Evolutionary conservation across 2,797 vertebrate species (phyloP).

Genomic region (Sebastes oblongus): DNA sequence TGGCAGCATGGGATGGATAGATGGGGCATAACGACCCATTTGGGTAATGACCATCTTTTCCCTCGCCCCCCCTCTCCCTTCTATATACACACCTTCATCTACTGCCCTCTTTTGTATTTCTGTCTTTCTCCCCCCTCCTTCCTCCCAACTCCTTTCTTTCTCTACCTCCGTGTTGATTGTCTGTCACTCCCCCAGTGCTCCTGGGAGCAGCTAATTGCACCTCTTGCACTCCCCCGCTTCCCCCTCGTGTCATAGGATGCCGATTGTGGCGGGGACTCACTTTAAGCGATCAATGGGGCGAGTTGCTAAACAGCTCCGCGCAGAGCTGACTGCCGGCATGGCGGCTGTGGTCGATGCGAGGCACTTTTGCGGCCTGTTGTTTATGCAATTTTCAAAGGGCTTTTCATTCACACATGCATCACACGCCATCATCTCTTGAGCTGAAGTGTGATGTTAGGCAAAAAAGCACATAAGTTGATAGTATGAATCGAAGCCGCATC

Average conservation of each 20-base stretch:
- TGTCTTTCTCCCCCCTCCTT: neutral
- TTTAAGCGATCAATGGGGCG: constrained; percentile 76
- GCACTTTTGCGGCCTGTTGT: constrained; percentile 19
- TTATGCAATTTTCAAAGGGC: constrained; percentile 38
- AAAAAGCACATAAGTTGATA: neutral
- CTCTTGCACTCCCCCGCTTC: constrained; percentile 72
- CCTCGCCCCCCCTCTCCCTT: constrained; percentile 28
- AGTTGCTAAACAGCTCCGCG: constrained; percentile 70
- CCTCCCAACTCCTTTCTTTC: neutral
- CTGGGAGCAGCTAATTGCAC: constrained; percentile 82
- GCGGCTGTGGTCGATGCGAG: constrained; percentile 34
- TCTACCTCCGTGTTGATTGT: constrained; percentile 62
- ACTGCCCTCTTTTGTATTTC: constrained; percentile 24
- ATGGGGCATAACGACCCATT: constrained; percentile 78
- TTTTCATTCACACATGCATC: neutral
- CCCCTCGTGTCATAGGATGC: constrained; percentile 77
- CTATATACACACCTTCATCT: neutral
- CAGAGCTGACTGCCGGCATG: constrained; percentile 24
- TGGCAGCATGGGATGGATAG: constrained; percentile 76
- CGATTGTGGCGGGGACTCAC: constrained; percentile 73
- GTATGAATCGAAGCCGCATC: neutral
- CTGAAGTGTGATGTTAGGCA: neutral
- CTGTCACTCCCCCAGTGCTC: constrained; percentile 77
- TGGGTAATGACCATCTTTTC: constrained; percentile 70
- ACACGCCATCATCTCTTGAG: neutral